A percentile compares a stretch with the other conserved stretches of the same genome.
Evolutionary conservation across 2,888 invertebrate species (phyloP).

Genomic region (Salticus scenicus): DNA sequence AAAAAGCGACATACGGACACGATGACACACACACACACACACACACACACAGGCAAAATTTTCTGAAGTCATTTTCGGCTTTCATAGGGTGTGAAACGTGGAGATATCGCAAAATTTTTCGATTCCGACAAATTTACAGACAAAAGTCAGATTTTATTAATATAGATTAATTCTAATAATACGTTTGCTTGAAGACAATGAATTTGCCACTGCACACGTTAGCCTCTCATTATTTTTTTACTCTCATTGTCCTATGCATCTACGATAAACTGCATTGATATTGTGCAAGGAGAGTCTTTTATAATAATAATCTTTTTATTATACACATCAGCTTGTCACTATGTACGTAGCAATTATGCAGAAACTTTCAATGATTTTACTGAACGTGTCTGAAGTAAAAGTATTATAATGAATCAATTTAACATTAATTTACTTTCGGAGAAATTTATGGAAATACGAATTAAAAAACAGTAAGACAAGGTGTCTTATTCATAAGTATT

Average conservation of each 20-base stretch:
- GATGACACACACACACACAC: too few relatives aligned
- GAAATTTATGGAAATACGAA: too few relatives aligned
- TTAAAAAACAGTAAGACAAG: too few relatives aligned
- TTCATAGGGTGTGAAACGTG: too few relatives aligned
- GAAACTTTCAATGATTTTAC: background rate
- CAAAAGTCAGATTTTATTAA: too few relatives aligned
- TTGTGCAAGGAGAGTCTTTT: background rate
- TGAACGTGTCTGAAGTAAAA: background rate
- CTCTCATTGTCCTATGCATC: background rate
- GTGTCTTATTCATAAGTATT: too few relatives aligned
- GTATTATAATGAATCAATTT: background rate
- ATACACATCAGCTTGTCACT: background rate
- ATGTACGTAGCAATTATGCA: background rate
- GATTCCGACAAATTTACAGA: too few relatives aligned
- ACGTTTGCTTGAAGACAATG: background rate
- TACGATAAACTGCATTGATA: background rate
- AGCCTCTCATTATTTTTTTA: background rate
- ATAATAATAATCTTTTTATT: background rate
- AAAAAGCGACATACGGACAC: too few relatives aligned
- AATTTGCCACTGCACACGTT: background rate
- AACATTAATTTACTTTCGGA: background rate
- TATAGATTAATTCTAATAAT: too few relatives aligned
- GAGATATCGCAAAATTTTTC: too few relatives aligned
- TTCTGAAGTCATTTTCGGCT: too few relatives aligned
- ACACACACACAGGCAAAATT: too few relatives aligned